Evolutionary conservation across 2,888 invertebrate species (phyloP), one percentile per base, ranked within the genome.

Genomic region (Drosophila eohydei): DNA sequence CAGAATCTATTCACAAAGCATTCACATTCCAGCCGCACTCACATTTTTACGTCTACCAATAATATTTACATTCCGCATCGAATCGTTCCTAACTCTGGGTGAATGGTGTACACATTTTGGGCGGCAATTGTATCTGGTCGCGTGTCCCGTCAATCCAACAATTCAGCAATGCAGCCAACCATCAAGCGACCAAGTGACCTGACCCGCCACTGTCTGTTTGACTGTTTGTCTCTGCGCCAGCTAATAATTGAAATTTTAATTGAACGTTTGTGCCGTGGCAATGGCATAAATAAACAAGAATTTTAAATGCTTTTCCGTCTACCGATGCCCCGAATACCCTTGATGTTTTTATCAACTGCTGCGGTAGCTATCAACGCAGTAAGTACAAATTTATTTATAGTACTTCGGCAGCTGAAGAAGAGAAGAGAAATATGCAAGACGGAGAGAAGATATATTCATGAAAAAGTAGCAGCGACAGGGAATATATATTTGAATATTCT

Each of bases 231-330:
- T 69, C 62, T 64, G 67, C 66, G 52, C 55, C 72, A 73, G 79
- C 76, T 87, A 76, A 87, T 87, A 87, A 83, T 83, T 83, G 71
- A 81, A 87, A 81, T 87, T 83, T 87, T 84, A 83, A 87, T 83
- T 83, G 76, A 83, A 83, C 71, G 67, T 68, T 84, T 81, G 71
- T 66, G 64, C 69, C 41, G 16, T 43, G 65, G 69, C 64, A 71
- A 50, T 51, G 65, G 68, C 74, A 78, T 78, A 80, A 86, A 83
- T 74, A 86, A 80, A 74, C 78, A 86, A 71, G 44, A 74, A 61
- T 76, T 72, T 61, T 54, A 61, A 61, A 52, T 26, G 65, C 32
- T 52, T 46, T 36, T 16, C 26, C n/a, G 38, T 9, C 28, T 36
- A 41, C 11, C 56, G 21, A 61, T 36, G 32, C 43, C n/a, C 4